phyloP scores from a whole-genome alignment of 2,113 vertebrate genomes.

The Alaudala cheleensis region DNA sequence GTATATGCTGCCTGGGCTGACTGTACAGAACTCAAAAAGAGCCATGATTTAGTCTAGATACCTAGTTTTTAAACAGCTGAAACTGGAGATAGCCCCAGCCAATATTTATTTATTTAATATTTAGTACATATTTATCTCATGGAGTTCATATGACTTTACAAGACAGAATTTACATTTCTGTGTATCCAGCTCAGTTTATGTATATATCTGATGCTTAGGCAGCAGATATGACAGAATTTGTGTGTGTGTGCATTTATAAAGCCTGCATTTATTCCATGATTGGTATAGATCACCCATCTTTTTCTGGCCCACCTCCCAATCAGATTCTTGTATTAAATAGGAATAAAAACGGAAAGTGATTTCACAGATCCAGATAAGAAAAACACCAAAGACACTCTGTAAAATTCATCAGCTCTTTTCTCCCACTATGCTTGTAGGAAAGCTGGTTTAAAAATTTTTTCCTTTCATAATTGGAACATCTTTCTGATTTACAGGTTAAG shows the following conservation, averaged over 20 bases:
- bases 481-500: neutral
- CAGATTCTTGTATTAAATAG: neutral
- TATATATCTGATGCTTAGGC: neutral
- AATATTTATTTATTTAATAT: neutral
- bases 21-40: neutral
- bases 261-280: neutral
- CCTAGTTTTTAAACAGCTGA: neutral
- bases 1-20: neutral
- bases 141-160: neutral
- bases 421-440: neutral
- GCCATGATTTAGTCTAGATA: neutral
- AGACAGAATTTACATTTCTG: neutral
- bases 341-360: neutral
- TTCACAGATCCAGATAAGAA: neutral
- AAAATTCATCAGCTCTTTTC: neutral
- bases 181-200: neutral
- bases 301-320: neutral
- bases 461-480: neutral
- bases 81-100: neutral
- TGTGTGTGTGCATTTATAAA: neutral
- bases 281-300: accelerated
- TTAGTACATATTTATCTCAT: neutral
- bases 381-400: neutral
- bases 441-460: neutral
- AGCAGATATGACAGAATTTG: neutral